phyloP scores from a whole-genome alignment of 2,888 invertebrate species.

The Zaprionus obscuricornis region DNA sequence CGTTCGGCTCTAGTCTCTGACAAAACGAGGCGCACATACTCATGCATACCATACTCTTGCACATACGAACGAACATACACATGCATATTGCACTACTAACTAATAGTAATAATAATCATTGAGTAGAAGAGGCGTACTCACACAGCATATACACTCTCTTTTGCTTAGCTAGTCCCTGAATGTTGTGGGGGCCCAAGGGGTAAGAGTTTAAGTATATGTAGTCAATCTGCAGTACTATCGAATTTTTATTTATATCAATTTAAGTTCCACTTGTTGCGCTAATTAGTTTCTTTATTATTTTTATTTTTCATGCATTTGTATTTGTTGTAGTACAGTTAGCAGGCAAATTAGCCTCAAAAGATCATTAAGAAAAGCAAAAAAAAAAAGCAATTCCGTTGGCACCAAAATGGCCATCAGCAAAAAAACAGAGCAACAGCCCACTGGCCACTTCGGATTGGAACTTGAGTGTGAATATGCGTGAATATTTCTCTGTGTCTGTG shows the following conservation, averaged over 20 bases:
- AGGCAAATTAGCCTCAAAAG: constrained; percentile 29
- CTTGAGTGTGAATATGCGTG: neutral
- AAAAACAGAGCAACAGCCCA: constrained; percentile 24
- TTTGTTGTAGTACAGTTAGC: constrained; percentile 31
- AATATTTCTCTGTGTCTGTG: constrained; percentile 8
- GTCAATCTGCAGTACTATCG: constrained; percentile 7
- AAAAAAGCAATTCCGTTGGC: constrained; percentile 10
- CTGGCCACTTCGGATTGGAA: constrained; percentile 25
- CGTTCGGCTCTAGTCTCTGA: constrained; percentile 33
- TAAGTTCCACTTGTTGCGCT: constrained; percentile 42
- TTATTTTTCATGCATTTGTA: neutral
- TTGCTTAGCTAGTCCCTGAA: too few relatives aligned
- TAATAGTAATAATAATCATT: constrained; percentile 65
- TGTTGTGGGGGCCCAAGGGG: too few relatives aligned
- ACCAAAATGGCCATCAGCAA: constrained; percentile 65
- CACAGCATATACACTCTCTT: constrained; percentile 29
- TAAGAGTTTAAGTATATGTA: constrained; percentile 28
- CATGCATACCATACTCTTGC: constrained; percentile 16
- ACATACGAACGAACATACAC: constrained; percentile 14
- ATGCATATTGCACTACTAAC: constrained; percentile 19
- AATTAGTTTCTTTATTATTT: constrained; percentile 30
- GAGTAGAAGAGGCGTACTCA: constrained; percentile 50
- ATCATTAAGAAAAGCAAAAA: constrained; percentile 51
- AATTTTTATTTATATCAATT: constrained; percentile 24
- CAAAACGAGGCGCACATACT: constrained; percentile 35